Base-by-base conservation (phyloP, 2,113 vertebrate species). In the Rallus limicola region DNA sequence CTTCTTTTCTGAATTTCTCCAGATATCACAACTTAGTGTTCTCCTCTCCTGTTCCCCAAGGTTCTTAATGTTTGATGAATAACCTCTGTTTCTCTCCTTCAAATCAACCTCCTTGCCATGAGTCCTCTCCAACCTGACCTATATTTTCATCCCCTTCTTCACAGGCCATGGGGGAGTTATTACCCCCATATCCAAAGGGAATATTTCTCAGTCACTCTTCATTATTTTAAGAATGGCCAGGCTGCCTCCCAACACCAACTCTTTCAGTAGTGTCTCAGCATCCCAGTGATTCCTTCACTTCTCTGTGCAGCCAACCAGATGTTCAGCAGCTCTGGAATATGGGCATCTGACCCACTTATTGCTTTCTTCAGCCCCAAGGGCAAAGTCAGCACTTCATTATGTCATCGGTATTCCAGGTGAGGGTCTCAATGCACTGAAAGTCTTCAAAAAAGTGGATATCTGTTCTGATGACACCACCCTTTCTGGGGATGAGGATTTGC, bases 251-350 rank as follows among this genome's bases (percentile, higher is more conserved):
- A 76, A 12, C 20, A 68, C 29, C 33, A 69, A 8, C 18, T 88
- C 17, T 52, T 90, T 65, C 40, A 40, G 18, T 34, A 72, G 13
- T 3, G 2, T 31, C 63, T 72, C 50, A 62, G 44, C 59, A 74
- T 65, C 16, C 34, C 23, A 53, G 14, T 62, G 40, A 13, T 78
- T 56, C 71, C 86, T 38, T 50, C 19, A 20, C 10, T 21, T 67
- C 59, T 21, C 20, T 72, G 20, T 0, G 0, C 15, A 53, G 36
- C 1, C 1, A 77, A 40, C 3, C 6, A 55, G 46, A 9, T 10
- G 16, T 50, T 14, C 59, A 78, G 25, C 9, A 50, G 20, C 38
- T 86, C 71, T 85, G 44, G 44, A 89, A 40, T 46, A 55, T 5
- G 15, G 14, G 10, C 18, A 69, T 70, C 59, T 69, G 60, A 76